phyloP scores from a whole-genome alignment of 2,113 vertebrate genomes.

The Athene noctua region DNA sequence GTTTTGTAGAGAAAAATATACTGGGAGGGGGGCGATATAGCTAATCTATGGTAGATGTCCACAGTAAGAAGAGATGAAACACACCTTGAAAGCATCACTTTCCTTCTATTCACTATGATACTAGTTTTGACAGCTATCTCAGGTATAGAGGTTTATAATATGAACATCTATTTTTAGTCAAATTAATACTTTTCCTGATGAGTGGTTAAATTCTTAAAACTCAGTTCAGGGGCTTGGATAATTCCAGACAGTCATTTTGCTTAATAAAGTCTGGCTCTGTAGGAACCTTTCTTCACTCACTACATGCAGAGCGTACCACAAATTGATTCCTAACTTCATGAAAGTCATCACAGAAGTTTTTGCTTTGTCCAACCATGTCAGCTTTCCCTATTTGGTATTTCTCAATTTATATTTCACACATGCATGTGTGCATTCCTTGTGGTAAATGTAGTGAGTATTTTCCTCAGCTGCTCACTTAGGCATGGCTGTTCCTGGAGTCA shows the following conservation, averaged over 20 bases:
- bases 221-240: neutral
- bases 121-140: neutral
- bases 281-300: neutral
- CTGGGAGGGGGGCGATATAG: neutral
- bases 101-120: neutral
- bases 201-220: neutral
- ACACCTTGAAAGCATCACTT: neutral
- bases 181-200: neutral
- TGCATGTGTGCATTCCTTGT: neutral
- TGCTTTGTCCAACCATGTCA: neutral
- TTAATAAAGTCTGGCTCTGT: neutral
- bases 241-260: neutral
- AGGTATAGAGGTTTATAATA: neutral
- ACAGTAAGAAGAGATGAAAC: neutral
- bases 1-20: neutral
- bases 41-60: neutral
- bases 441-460: neutral
- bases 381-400: neutral
- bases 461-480: rapidly evolving
- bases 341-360: neutral
- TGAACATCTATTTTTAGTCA: neutral
- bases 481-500: neutral
- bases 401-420: neutral
- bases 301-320: neutral
- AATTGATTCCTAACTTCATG: neutral